Conservation (phyloP, 2,888 invertebrate genomes). For the Folsomia manolachei region DNA sequence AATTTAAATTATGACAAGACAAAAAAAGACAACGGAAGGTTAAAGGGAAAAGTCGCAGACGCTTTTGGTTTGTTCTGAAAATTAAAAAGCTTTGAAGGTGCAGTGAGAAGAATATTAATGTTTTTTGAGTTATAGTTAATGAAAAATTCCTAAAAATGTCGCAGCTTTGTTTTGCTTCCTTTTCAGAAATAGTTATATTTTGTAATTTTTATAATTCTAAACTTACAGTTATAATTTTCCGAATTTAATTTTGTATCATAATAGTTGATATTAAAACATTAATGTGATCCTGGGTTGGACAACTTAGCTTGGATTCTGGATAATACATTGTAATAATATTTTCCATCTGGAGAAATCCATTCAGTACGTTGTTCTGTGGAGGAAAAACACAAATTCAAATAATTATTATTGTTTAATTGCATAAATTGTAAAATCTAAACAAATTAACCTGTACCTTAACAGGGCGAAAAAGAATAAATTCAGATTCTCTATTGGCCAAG, state of each 20-base stretch:
- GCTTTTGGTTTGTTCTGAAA: background rate
- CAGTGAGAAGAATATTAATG: background rate
- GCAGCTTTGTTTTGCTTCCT: slow-evolving; percentile 25
- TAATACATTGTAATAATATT: slow-evolving; percentile 72
- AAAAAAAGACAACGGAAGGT: too few species aligned
- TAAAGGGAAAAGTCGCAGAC: too few species aligned
- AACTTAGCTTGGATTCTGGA: slow-evolving; percentile 77
- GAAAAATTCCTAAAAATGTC: too few species aligned
- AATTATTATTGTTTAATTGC: background rate
- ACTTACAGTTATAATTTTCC: slow-evolving; percentile 18
- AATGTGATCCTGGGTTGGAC: slow-evolving; percentile 90
- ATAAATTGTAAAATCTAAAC: too few species aligned
- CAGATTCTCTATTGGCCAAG: slow-evolving; percentile 92
- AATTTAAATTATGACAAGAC: background rate
- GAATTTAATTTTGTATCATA: slow-evolving; percentile 46
- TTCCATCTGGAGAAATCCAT: slow-evolving; percentile 78
- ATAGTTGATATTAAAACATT: slow-evolving; percentile 77
- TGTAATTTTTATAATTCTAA: too few species aligned
- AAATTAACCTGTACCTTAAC: slow-evolving; percentile 73
- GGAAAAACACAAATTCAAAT: slow-evolving; percentile 22
- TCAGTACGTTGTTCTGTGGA: slow-evolving; percentile 79
- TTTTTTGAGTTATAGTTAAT: too few species aligned
- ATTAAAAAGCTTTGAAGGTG: background rate
- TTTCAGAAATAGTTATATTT: too few species aligned
- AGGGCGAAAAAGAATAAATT: slow-evolving; percentile 92